phyloP scores from a whole-genome alignment of 1,140 invertebrate species.

The Mya arenaria region DNA sequence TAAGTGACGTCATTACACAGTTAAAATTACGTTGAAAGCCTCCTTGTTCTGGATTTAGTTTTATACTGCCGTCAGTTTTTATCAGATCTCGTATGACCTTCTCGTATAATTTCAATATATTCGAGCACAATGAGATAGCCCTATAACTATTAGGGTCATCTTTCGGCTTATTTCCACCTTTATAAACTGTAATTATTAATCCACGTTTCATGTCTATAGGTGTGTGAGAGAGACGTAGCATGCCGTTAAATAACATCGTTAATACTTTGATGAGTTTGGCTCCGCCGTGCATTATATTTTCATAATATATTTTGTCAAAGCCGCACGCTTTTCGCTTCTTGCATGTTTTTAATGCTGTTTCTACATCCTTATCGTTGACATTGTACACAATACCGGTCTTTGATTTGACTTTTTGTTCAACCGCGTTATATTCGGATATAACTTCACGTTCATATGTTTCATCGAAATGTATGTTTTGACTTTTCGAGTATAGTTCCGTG shows the following conservation, averaged over 20 bases:
- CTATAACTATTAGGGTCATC: neutral
- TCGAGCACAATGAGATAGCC: neutral
- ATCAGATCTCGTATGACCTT: neutral
- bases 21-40: neutral
- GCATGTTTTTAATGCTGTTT: neutral
- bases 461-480: neutral
- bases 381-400: neutral
- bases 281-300: neutral
- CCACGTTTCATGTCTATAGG: neutral
- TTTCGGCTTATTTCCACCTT: neutral
- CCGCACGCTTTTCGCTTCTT: constrained; percentile 12
- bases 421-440: neutral
- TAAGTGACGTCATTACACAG: constrained; percentile 3
- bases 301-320: neutral
- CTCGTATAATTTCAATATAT: neutral
- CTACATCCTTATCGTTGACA: neutral
- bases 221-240: neutral
- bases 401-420: neutral
- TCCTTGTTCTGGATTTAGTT: neutral
- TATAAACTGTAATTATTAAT: neutral
- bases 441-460: neutral
- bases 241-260: neutral
- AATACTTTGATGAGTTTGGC: neutral
- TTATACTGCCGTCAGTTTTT: neutral
- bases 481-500: neutral